Conservation (phyloP, 1,140 invertebrate species). For the Megathymus violae region DNA sequence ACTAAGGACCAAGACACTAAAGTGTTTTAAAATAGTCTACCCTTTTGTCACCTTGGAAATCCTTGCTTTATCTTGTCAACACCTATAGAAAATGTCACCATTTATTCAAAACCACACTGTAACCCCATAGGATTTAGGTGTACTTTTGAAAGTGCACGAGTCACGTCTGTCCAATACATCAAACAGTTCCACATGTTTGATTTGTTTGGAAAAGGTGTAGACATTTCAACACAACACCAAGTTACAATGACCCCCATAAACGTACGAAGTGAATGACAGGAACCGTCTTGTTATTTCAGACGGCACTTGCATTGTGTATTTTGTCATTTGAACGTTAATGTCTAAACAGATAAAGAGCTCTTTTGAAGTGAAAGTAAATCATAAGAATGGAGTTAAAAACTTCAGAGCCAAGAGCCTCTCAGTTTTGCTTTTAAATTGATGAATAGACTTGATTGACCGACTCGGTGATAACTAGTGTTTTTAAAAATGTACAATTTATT, state of each 20-base stretch:
- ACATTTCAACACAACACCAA: constrained; percentile 44
- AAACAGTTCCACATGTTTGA: constrained; percentile 64
- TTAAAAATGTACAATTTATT: too few relatives aligned
- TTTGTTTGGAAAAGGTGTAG: constrained; percentile 64
- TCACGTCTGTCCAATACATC: constrained; percentile 58
- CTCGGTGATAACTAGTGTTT: not conserved
- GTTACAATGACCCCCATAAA: constrained; percentile 31
- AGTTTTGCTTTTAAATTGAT: constrained; percentile 26
- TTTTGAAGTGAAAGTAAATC: constrained; percentile 55
- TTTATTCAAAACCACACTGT: constrained; percentile 23
- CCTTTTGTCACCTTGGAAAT: constrained; percentile 52
- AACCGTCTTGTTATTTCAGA: constrained; percentile 29
- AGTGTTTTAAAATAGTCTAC: constrained; percentile 38
- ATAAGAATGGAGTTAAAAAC: constrained; percentile 45
- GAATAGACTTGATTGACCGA: too few relatives aligned
- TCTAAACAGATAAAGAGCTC: constrained; percentile 61
- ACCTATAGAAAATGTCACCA: constrained; percentile 28
- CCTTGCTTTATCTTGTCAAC: constrained; percentile 35
- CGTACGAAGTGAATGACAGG: constrained; percentile 22
- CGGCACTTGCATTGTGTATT: constrained; percentile 45
- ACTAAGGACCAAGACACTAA: constrained; percentile 13
- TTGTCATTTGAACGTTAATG: constrained; percentile 64
- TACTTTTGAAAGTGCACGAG: constrained; percentile 24
- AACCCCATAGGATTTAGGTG: constrained; percentile 14
- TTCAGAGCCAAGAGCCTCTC: constrained; percentile 31